Percentiles rank a stretch among this genome's conserved stretches.
Conservation (phyloP, 2,113 vertebrate genomes). For the Oplegnathus fasciatus region DNA sequence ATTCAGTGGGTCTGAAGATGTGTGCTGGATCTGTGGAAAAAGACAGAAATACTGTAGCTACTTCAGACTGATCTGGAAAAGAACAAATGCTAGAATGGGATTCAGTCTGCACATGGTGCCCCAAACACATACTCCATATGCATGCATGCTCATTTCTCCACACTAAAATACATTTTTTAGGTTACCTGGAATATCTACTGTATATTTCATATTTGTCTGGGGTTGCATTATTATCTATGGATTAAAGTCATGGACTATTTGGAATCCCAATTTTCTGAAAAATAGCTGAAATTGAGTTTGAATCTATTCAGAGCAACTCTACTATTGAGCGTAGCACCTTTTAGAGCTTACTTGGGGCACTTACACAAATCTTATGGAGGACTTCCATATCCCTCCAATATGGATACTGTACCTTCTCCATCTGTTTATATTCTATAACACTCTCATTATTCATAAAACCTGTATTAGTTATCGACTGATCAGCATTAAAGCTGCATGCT, state of each 20-base stretch:
- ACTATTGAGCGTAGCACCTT: too few species aligned
- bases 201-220: not conserved
- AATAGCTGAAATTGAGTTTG: not conserved
- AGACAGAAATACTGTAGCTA: not conserved
- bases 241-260: not conserved
- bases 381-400: not conserved
- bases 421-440: not conserved
- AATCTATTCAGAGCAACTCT: too few species aligned
- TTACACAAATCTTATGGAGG: not conserved
- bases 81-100: not conserved
- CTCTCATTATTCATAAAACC: not conserved
- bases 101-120: not conserved
- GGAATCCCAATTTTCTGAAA: not conserved
- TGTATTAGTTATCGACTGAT: not conserved
- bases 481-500: not conserved
- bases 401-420: not conserved
- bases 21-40: not conserved
- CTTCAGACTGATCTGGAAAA: not conserved
- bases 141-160: not conserved
- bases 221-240: not conserved
- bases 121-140: not conserved
- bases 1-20: not conserved
- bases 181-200: not conserved
- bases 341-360: not conserved
- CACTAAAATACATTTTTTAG: not conserved